phyloP scores from a whole-genome alignment of 2,888 invertebrate genomes.

The Abscondita cerata region DNA sequence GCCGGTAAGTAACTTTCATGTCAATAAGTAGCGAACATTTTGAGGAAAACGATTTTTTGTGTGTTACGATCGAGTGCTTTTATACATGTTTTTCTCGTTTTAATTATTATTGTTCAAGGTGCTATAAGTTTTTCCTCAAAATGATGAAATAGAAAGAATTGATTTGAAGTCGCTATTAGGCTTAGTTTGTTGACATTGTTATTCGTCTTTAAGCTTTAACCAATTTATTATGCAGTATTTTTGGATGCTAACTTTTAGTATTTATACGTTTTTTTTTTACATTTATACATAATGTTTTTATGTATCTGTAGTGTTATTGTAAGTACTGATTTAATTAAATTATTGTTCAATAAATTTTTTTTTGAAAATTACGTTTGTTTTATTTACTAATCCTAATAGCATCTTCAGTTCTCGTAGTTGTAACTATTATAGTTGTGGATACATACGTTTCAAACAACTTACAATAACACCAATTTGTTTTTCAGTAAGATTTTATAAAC shows the following conservation, averaged over 20 bases:
- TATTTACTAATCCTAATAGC: slow-evolving; percentile 41
- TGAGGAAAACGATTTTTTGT: slow-evolving; percentile 5
- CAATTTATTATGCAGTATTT: slow-evolving; percentile 10
- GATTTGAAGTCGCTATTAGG: slow-evolving; percentile 55
- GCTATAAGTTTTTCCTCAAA: slow-evolving; percentile 20
- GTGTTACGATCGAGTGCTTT: slow-evolving; percentile 5
- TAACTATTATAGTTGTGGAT: too few species aligned
- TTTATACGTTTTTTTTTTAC: slow-evolving; percentile 3
- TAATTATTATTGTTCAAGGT: slow-evolving; percentile 6
- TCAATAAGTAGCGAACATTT: not conserved
- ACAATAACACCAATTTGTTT: too few species aligned
- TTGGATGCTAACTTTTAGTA: not conserved
- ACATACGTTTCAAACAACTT: too few species aligned
- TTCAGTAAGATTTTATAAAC: too few species aligned
- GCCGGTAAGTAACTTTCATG: slow-evolving; percentile 48
- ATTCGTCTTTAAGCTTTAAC: slow-evolving; percentile 23
- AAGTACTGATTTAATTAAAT: slow-evolving; percentile 1
- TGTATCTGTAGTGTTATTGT: slow-evolving; percentile 15
- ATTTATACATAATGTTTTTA: slow-evolving; percentile 6
- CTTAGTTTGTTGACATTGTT: slow-evolving; percentile 32
- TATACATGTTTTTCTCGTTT: not conserved
- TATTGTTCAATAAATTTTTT: slow-evolving; percentile 16
- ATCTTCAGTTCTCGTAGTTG: slow-evolving; percentile 45
- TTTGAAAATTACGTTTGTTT: slow-evolving; percentile 19
- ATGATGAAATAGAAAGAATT: slow-evolving; percentile 10